phyloP scores from a whole-genome alignment of 1,140 invertebrate genomes.

The Drosophila lowei region DNA sequence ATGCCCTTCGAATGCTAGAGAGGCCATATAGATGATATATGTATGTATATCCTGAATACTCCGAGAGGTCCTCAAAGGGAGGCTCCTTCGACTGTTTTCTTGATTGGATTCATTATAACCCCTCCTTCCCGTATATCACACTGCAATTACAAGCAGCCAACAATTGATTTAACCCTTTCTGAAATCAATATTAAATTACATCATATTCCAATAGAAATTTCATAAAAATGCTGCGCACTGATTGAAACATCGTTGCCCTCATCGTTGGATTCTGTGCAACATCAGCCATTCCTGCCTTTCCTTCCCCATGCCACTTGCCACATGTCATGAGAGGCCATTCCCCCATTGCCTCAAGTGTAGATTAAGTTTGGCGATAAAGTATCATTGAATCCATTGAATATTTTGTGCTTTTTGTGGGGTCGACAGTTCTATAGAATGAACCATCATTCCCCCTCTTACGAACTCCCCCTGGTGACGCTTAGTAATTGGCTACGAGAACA shows the following conservation, averaged over 20 bases:
- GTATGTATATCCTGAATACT: too few relatives aligned
- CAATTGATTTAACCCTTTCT: slow-evolving; percentile 61
- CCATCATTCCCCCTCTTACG: slow-evolving; percentile 8
- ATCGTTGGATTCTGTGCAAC: slow-evolving; percentile 1
- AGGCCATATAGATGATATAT: too few relatives aligned
- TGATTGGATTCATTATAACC: slow-evolving; percentile 2
- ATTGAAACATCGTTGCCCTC: slow-evolving; percentile 43
- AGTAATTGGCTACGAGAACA: slow-evolving; percentile 65
- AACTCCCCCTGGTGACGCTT: slow-evolving; percentile 30
- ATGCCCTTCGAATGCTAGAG: too few relatives aligned
- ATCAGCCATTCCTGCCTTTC: slow-evolving; percentile 3
- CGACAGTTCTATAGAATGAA: slow-evolving; percentile 19
- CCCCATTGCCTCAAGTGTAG: slow-evolving; percentile 35
- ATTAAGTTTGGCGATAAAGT: slow-evolving; percentile 75
- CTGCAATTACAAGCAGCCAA: slow-evolving; percentile 12
- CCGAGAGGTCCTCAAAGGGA: too few relatives aligned
- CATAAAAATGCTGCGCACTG: slow-evolving; percentile 33
- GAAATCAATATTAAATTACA: slow-evolving; percentile 44
- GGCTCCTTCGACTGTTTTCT: too few relatives aligned
- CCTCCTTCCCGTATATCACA: background rate
- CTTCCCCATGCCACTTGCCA: background rate
- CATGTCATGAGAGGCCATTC: slow-evolving; percentile 29
- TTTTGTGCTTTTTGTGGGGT: slow-evolving; percentile 64
- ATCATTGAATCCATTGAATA: slow-evolving; percentile 57
- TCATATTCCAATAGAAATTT: slow-evolving; percentile 18